These are phyloP conservation scores for Sarcophaga subvicina DNA, from an alignment of 2,888 invertebrate genomes.

Conservation along the genomic window DNA sequence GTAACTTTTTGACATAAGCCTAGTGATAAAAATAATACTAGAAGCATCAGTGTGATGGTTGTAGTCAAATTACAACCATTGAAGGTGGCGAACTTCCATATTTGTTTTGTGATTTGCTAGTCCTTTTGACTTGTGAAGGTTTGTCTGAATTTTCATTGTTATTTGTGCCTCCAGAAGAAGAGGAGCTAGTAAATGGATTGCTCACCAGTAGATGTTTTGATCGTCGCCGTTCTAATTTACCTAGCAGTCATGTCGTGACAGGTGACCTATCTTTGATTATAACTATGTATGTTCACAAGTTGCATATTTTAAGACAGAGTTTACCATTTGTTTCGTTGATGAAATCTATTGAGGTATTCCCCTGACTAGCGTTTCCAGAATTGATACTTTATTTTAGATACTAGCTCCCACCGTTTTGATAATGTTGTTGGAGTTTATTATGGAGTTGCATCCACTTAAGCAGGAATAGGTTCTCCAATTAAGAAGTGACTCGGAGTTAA, in stretches of 20 bases:
- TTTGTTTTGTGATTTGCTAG: background rate
- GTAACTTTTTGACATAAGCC: too few species aligned
- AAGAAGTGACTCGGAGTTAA: too few species aligned
- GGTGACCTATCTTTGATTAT: background rate
- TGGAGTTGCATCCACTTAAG: too few species aligned
- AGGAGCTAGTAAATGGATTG: background rate
- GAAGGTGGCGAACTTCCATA: background rate
- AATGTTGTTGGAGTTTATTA: background rate
- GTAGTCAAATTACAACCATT: background rate
- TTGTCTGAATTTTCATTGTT: background rate
- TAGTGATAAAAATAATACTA: background rate
- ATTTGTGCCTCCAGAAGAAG: background rate
- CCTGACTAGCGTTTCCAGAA: slow-evolving; percentile 43
- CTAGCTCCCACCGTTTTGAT: slow-evolving; percentile 23
- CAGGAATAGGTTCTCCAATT: too few species aligned
- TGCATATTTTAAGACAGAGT: background rate
- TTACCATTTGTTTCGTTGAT: slow-evolving; percentile 29
- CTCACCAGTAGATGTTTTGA: background rate
- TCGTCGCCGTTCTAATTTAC: background rate
- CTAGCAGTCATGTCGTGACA: background rate
- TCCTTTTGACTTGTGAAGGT: background rate
- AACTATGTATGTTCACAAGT: background rate
- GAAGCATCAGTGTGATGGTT: background rate
- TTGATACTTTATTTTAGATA: slow-evolving; percentile 25
- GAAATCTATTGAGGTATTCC: slow-evolving; percentile 26